A percentile compares a stretch with the other conserved stretches of the same genome.
Conservation (phyloP, 2,113 vertebrate genomes). For the Struthidea cinerea region DNA sequence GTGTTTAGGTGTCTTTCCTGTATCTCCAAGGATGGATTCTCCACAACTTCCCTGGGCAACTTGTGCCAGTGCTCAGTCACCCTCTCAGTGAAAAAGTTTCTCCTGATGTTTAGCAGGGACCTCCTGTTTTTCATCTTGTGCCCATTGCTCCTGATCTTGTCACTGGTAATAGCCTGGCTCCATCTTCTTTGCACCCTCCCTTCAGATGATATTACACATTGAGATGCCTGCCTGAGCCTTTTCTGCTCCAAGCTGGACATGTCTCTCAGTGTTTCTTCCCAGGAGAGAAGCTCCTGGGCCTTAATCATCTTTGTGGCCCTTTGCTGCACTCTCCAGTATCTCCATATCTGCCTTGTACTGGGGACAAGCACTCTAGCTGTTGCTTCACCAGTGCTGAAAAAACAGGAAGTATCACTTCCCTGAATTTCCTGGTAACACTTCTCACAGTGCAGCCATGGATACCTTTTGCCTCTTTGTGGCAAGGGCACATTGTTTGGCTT, state of each 20-base stretch:
- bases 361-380: background rate
- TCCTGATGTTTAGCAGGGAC: background rate
- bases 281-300: background rate
- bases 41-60: background rate
- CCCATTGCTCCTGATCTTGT: background rate
- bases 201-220: background rate
- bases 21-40: background rate
- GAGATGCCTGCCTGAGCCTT: background rate
- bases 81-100: background rate
- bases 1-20: background rate
- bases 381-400: background rate
- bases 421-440: background rate
- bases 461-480: background rate
- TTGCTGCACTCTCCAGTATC: background rate
- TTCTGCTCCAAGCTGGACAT: background rate
- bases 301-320: background rate
- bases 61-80: background rate
- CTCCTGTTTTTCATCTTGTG: background rate
- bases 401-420: background rate
- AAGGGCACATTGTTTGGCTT: background rate
- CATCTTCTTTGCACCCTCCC: background rate
- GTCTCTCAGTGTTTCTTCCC: background rate
- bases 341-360: background rate
- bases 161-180: background rate
- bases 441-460: background rate